Evolutionary conservation across 2,888 invertebrate species (phyloP), one percentile per base, ranked within the genome.

Genomic region (Brachypalpus laphriformis): DNA sequence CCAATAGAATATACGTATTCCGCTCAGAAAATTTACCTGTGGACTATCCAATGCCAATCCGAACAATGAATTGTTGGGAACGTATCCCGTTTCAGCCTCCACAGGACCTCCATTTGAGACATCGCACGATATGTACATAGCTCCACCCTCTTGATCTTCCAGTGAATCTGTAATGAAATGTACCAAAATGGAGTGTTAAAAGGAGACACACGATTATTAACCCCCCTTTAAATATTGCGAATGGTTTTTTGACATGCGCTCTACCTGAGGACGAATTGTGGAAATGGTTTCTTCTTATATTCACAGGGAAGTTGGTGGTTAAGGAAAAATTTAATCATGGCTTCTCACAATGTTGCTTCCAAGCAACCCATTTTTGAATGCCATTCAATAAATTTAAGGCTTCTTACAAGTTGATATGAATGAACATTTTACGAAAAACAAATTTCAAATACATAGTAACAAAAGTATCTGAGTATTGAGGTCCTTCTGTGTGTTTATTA

Each of bases 61-160:
- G 88, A 92, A 92, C 90, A 92, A 91, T 89, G 92, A 92, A 91
- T 92, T 92, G 88, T 92, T 92, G 88, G 92, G 92, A 87, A 92
- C 92, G 89, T 92, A 92, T 90, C 92, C 92, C 89, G 92, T 91
- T 90, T 92, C 92, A 88, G 92, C 91, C 90, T 92, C 92, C 91
- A 92, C 90, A 90, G 91, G 90, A 91, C 91, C 90, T 88, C 91
- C 91, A 89, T 91, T 92, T 90, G 92, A 91, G 90, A 92, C 92
- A 90, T 92, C 92, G 90, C 92, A 92, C 90, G 92, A 91, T 91
- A 92, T 92, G 90, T 92, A 92, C 92, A 92, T 92, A 91, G 92
- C 92, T 92, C 92, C 92, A 92, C 92, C 92, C 91, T 92, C 92
- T 91, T 91, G 91, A 90, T 91, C 91, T 91, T 91, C 92, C 91